Conservation (phyloP, 2,888 invertebrate genomes). For the Rhodophaea formosa region DNA sequence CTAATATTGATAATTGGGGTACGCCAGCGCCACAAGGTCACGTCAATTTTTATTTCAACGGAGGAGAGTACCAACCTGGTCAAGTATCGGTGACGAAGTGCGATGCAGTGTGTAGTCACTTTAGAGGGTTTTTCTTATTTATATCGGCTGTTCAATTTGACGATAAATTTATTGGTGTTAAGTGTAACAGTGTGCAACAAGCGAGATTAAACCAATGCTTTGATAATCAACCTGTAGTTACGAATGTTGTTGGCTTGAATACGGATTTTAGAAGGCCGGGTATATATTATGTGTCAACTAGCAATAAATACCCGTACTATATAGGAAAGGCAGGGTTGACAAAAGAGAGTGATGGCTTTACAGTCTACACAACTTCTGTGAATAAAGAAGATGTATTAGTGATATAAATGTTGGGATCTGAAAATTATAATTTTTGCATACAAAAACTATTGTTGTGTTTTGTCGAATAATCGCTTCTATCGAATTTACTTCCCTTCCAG, state of each 20-base stretch:
- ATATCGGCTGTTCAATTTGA: constrained; percentile 32
- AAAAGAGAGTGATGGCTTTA: constrained; percentile 32
- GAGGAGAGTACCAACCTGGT: constrained; percentile 36
- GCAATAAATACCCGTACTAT: constrained; percentile 39
- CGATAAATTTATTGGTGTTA: constrained; percentile 33
- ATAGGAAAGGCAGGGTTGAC: constrained; percentile 41
- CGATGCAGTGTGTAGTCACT: constrained; percentile 32
- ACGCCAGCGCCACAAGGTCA: constrained; percentile 34
- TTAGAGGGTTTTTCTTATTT: constrained; percentile 28
- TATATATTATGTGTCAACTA: constrained; percentile 41
- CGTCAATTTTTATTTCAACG: constrained; percentile 38
- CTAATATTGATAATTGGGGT: constrained; percentile 35
- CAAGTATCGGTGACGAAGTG: constrained; percentile 30
- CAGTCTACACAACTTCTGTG: not conserved
- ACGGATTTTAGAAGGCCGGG: constrained; percentile 37
- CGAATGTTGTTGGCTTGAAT: constrained; percentile 36
- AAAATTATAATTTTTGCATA: too few relatives aligned
- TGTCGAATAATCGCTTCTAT: too few relatives aligned
- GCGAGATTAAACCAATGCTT: constrained; percentile 36
- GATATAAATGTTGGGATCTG: not conserved
- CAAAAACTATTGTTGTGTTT: too few relatives aligned
- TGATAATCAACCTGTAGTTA: constrained; percentile 31
- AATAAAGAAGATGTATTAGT: constrained; percentile 8
- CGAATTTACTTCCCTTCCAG: too few relatives aligned
- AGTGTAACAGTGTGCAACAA: constrained; percentile 37